These are phyloP conservation scores for Lacerta viridis DNA, from an alignment of 2,797 vertebrate species.

Conservation along the genomic window DNA sequence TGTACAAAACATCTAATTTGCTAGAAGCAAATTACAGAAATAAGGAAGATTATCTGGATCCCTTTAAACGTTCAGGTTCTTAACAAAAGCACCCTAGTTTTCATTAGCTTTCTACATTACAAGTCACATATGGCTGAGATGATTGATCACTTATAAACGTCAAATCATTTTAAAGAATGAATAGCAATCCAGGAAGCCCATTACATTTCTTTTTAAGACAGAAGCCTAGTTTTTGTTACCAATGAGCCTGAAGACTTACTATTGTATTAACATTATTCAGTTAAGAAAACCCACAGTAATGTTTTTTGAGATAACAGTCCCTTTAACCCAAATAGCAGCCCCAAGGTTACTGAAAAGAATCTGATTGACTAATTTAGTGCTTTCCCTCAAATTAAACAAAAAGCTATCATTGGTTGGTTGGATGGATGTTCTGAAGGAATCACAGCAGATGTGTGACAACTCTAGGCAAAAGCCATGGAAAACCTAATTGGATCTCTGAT, in stretches of 20 bases:
- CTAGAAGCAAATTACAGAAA: neutral
- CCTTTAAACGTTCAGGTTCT: neutral
- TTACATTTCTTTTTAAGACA: constrained; percentile 28
- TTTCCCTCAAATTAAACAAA: neutral
- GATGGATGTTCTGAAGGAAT: neutral
- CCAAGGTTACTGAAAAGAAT: neutral
- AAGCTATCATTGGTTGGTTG: neutral
- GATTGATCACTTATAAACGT: constrained; percentile 64
- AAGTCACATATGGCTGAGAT: constrained; percentile 57
- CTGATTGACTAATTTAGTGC: neutral
- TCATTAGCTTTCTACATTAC: constrained; percentile 58
- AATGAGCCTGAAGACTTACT: constrained; percentile 9
- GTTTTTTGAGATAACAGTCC: too few species aligned
- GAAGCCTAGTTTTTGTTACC: neutral
- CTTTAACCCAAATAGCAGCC: neutral
- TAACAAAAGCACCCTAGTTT: constrained; percentile 46
- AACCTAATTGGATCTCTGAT: constrained; percentile 46
- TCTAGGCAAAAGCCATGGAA: constrained; percentile 32
- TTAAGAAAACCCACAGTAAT: constrained; percentile 32
- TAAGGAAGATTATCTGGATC: neutral
- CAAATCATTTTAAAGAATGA: constrained; percentile 67
- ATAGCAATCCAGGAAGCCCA: constrained; percentile 52
- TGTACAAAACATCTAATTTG: neutral
- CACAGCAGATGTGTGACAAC: constrained; percentile 42
- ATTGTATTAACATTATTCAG: neutral